Percentiles rank a stretch among this genome's conserved stretches.
These are phyloP conservation scores for Epistrophe eligans DNA, from an alignment of 2,888 invertebrate genomes.

Conservation along the genomic window DNA sequence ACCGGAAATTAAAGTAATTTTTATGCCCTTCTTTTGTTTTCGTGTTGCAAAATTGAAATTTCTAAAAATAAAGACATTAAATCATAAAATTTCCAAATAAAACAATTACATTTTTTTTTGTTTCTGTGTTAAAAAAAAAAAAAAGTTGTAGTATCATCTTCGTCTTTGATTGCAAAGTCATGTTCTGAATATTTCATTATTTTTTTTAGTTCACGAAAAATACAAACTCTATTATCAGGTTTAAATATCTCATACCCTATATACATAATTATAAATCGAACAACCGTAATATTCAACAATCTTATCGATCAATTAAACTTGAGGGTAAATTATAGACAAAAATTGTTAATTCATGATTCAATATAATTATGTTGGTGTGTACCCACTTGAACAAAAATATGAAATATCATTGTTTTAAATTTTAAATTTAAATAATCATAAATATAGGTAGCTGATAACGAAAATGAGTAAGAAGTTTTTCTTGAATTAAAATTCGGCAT, in stretches of 20 bases:
- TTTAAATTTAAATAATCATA: constrained; percentile 5
- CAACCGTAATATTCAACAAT: not conserved
- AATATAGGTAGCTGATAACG: too few relatives aligned
- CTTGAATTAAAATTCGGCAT: too few relatives aligned
- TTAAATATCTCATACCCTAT: too few relatives aligned
- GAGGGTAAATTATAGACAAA: not conserved
- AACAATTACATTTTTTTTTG: not conserved
- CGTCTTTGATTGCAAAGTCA: constrained; percentile 20
- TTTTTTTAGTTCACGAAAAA: too few relatives aligned
- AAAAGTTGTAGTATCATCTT: not conserved
- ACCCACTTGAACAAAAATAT: not conserved
- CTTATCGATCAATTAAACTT: not conserved
- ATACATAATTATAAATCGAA: constrained; percentile 9
- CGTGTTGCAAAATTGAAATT: not conserved
- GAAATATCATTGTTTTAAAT: not conserved
- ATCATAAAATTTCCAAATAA: not conserved
- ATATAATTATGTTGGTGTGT: too few relatives aligned
- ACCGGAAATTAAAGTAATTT: constrained; percentile 41
- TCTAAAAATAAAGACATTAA: constrained; percentile 11
- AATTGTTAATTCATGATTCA: constrained; percentile 15
- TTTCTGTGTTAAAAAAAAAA: not conserved
- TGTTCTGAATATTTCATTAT: constrained; percentile 22
- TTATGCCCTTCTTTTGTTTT: not conserved
- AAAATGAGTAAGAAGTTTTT: too few relatives aligned
- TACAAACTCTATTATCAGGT: not conserved